Evolutionary conservation across 2,888 invertebrate genomes (phyloP).

Genomic region (Drosophila aldrichi): DNA sequence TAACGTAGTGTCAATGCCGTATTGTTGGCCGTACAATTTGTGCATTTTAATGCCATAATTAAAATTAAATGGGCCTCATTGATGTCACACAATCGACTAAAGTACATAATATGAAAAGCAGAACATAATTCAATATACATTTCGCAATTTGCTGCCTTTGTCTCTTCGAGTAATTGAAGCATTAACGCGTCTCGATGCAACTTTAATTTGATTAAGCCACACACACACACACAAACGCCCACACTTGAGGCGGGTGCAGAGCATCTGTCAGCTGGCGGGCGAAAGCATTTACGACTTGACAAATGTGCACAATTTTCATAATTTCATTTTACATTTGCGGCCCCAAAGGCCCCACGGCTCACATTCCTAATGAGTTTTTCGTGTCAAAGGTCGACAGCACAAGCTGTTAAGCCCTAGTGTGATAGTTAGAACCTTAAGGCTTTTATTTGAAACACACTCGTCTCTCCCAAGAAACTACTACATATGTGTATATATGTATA

Average conservation of each 20-base stretch:
- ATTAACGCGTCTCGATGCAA: slow-evolving; percentile 53
- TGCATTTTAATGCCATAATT: slow-evolving; percentile 31
- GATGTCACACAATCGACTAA: slow-evolving; percentile 29
- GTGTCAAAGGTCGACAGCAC: slow-evolving; percentile 61
- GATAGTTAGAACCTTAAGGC: slow-evolving; percentile 14
- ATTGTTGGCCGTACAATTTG: slow-evolving; percentile 17
- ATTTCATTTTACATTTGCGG: slow-evolving; percentile 47
- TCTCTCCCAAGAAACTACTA: background rate
- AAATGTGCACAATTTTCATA: slow-evolving; percentile 60
- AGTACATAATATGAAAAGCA: slow-evolving; percentile 3
- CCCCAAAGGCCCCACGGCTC: slow-evolving; percentile 31
- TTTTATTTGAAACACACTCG: background rate
- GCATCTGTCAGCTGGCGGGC: slow-evolving; percentile 45
- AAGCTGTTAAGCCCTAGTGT: slow-evolving; percentile 38
- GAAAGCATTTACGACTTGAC: slow-evolving; percentile 73
- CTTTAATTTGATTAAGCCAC: slow-evolving; percentile 62
- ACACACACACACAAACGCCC: slow-evolving; percentile 15
- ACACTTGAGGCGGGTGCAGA: slow-evolving; percentile 25
- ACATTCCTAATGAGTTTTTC: slow-evolving; percentile 63
- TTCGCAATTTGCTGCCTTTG: slow-evolving; percentile 46
- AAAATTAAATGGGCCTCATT: slow-evolving; percentile 42
- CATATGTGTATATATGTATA: background rate
- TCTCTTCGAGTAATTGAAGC: slow-evolving; percentile 45
- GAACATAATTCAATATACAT: slow-evolving; percentile 54
- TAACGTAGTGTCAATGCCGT: slow-evolving; percentile 2